Conservation (phyloP, 92 coral and sea anemone species). For the Blastomussa wellsi region DNA sequence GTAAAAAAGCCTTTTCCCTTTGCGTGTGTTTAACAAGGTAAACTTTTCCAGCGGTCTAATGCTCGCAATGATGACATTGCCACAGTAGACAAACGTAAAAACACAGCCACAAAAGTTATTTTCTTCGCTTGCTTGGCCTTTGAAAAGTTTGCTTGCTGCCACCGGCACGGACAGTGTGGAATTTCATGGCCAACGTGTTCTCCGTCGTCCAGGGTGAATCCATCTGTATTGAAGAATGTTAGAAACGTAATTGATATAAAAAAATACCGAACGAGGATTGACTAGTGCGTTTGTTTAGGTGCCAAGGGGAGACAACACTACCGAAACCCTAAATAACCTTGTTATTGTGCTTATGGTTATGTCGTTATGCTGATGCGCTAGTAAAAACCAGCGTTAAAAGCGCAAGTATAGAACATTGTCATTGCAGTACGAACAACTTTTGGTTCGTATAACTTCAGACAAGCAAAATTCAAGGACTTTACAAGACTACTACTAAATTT, state of each 20-base stretch:
- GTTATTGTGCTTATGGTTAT: too few relatives aligned
- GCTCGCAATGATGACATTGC: not conserved
- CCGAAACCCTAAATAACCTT: too few relatives aligned
- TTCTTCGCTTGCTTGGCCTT: conserved; percentile 84
- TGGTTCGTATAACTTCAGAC: too few relatives aligned
- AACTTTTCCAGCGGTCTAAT: not conserved
- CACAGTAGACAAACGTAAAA: not conserved
- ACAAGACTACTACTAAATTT: too few relatives aligned
- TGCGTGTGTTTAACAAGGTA: not conserved
- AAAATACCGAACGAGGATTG: too few relatives aligned
- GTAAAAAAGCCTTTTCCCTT: not conserved
- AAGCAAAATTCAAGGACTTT: too few relatives aligned
- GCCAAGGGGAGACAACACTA: too few relatives aligned
- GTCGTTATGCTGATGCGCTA: too few relatives aligned
- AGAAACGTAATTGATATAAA: not conserved
- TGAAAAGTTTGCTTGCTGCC: conserved; percentile 81
- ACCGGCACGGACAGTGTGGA: conserved; percentile 85
- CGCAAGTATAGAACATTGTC: not conserved
- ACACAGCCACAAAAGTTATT: conserved; percentile 28
- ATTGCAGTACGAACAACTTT: too few relatives aligned
- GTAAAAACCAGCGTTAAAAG: too few relatives aligned
- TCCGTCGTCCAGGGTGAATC: conserved; percentile 88
- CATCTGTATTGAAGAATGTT: conserved; percentile 48
- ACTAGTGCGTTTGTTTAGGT: too few relatives aligned
- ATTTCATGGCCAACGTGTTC: conserved; percentile 81